Percentiles rank a stretch among this genome's conserved stretches.
Conservation (phyloP, 37 sponge, comb jelly and placozoan species). For the Tethya wilhelma region DNA sequence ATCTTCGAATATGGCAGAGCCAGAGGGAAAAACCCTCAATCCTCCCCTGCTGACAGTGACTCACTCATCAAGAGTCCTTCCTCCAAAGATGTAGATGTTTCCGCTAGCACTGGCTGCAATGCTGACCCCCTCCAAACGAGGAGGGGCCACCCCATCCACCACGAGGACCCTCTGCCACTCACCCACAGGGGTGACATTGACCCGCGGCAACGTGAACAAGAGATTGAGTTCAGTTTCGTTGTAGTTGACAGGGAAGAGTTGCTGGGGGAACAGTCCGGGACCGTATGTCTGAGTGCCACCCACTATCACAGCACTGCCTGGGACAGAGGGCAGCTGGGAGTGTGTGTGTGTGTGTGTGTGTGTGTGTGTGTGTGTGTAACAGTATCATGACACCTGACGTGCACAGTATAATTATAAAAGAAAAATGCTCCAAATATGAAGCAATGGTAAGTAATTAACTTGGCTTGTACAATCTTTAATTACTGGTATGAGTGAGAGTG, state of each 20-base stretch:
- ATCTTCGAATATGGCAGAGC: too few species aligned
- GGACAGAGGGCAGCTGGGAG: background rate
- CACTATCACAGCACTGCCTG: background rate
- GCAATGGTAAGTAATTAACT: too few species aligned
- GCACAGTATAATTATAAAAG: background rate
- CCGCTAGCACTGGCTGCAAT: background rate
- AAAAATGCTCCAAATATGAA: too few species aligned
- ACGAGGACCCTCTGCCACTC: constrained; percentile 5
- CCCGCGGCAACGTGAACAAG: background rate
- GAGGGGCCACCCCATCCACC: background rate
- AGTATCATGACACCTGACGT: too few species aligned
- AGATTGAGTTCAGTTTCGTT: background rate
- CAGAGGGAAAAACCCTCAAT: background rate
- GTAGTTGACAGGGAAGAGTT: background rate
- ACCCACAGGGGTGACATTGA: background rate
- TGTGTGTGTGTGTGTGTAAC: background rate
- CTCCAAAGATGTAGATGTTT: constrained; percentile 58
- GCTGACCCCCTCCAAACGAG: background rate
- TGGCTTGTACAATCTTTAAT: too few species aligned
- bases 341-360: background rate
- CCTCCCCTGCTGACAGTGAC: too few species aligned
- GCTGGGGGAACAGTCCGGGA: constrained; percentile 40
- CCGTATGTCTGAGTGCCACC: constrained; percentile 16
- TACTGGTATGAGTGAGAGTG: too few species aligned
- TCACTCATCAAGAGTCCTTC: constrained; percentile 32